Conservation (phyloP, 1,140 invertebrate genomes). For the Aphelinus certus region DNA sequence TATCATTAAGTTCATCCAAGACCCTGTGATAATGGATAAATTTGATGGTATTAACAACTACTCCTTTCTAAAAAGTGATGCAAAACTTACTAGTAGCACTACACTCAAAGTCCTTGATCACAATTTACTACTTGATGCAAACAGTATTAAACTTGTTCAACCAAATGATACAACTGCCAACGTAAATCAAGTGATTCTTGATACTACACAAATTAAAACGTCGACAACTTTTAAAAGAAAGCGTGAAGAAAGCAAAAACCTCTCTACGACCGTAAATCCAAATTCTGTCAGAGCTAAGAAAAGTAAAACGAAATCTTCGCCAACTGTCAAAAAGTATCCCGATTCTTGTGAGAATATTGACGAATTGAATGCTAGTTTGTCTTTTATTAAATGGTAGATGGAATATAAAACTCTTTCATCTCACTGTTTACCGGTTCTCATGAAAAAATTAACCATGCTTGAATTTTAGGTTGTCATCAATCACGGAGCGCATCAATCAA, state of each 20-base stretch:
- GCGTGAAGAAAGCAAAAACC: constrained; percentile 50
- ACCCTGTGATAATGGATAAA: constrained; percentile 51
- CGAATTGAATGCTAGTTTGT: constrained; percentile 61
- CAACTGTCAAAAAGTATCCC: constrained; percentile 56
- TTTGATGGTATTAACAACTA: constrained; percentile 49
- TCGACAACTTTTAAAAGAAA: constrained; percentile 51
- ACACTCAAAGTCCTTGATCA: constrained; percentile 55
- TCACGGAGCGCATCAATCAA: constrained; percentile 82
- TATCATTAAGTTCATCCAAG: constrained; percentile 53
- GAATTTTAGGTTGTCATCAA: constrained; percentile 60
- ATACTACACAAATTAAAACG: constrained; percentile 10
- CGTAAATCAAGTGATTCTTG: neutral
- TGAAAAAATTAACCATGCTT: too few relatives aligned
- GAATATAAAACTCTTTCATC: constrained; percentile 34
- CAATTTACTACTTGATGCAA: constrained; percentile 52
- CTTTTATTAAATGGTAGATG: constrained; percentile 75
- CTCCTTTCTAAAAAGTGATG: constrained; percentile 53
- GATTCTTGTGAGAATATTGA: constrained; percentile 55
- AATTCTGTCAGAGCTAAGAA: constrained; percentile 58
- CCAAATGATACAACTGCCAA: neutral
- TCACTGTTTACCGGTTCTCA: neutral
- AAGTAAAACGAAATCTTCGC: constrained; percentile 51
- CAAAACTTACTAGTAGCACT: constrained; percentile 53
- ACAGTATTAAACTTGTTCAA: constrained; percentile 56
- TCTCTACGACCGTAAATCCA: constrained; percentile 49